Base-by-base conservation (phyloP, 2,888 invertebrate species). In the Dichetophora obliterata region DNA sequence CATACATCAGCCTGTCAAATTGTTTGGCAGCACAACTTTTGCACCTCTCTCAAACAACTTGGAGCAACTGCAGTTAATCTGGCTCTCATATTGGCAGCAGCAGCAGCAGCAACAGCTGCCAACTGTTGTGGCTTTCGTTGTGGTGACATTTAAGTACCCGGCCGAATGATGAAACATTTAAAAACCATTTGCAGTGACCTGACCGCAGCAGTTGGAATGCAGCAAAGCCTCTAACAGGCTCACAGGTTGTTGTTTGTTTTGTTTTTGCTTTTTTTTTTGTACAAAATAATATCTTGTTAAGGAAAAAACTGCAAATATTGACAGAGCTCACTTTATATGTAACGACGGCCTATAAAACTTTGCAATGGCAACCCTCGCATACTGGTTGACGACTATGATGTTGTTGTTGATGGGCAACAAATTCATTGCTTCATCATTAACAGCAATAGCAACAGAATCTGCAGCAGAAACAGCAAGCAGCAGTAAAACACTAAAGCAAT, bases 111-210 rank as follows among this genome's bases (percentile, higher is more conserved):
- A n/a, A n/a, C n/a, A n/a, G 75, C 50, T 66, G 73, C 68, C 68
- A 69, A 57, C 68, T 73, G 72, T 69, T 43, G 43, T 43, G 72
- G 78, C 61, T 76, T 74, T 75, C 76, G 76, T 68, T 80, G 80
- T 59, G 80, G 80, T 78, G 78, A 76, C 80, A 80, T 79, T 79
- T 79, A 78, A 80, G 78, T 77, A 74, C 75, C 74, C 57, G 73
- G 34, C 71, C 71, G 68, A 70, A 50, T 57, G 43, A 37, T 54
- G 65, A 75, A 77, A 65, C 73, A 76, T 77, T 79, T 78, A 77
- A 79, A 80, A 79, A 75, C 69, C 76, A 78, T 75, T 78, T 77
- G 57, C 71, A 65, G 27, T 31, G 66, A 37, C 37, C 37, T 8
- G 24, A 24, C 43, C 43, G 43, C 43, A 43, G 43, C 43, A 43